Evolutionary conservation across 2,888 invertebrate species (phyloP).

Genomic region (Gymnosoma rotundatum): DNA sequence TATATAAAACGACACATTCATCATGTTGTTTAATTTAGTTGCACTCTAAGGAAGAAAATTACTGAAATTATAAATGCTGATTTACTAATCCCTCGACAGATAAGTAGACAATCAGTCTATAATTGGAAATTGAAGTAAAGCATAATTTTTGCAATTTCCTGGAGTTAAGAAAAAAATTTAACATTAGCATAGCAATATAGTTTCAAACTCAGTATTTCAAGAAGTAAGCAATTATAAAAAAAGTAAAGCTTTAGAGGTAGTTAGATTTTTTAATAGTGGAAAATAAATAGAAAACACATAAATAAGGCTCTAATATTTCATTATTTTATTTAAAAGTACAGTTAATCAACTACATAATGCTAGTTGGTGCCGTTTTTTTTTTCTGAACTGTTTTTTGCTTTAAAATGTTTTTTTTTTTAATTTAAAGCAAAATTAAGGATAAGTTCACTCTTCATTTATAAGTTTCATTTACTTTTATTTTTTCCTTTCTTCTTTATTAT

Average conservation of each 20-base stretch:
- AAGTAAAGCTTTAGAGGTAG: too few species aligned
- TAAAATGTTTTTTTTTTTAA: too few species aligned
- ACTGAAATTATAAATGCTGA: not conserved
- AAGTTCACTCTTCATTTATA: not conserved
- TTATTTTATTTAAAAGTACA: too few species aligned
- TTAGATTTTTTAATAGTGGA: too few species aligned
- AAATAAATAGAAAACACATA: too few species aligned
- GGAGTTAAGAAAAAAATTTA: not conserved
- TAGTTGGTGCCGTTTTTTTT: not conserved
- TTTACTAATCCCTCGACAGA: constrained; percentile 32
- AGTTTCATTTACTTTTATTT: not conserved
- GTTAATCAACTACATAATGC: too few species aligned
- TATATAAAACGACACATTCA: constrained; percentile 57
- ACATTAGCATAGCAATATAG: too few species aligned
- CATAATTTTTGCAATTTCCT: not conserved
- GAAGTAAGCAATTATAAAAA: too few species aligned
- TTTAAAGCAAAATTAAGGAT: not conserved
- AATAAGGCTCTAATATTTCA: too few species aligned
- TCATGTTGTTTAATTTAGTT: constrained; percentile 41
- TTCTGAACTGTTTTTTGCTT: too few species aligned
- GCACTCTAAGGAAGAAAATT: constrained; percentile 11
- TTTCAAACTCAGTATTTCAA: too few species aligned
- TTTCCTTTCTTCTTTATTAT: too few species aligned
- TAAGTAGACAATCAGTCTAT: constrained; percentile 42
- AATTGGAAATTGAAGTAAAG: constrained; percentile 56